Evolutionary conservation across 1,140 invertebrate species (phyloP).

Genomic region (Metopolophium dirhodum): DNA sequence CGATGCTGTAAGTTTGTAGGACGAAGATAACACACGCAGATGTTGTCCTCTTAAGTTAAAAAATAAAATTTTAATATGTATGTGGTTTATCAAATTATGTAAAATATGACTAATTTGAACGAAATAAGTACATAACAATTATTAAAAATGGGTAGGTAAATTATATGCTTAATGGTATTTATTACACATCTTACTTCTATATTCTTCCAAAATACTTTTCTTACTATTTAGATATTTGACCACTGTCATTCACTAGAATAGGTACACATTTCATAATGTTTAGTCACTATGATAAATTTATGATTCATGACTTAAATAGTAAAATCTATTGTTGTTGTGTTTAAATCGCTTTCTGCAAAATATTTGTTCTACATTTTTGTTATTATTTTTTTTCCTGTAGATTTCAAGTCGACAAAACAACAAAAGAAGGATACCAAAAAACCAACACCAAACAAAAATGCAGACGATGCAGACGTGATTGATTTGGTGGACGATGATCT

Average conservation of each 20-base stretch:
- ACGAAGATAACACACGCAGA: no score
- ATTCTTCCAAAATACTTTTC: background rate
- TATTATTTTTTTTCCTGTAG: constrained; percentile 25
- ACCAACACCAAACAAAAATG: constrained; percentile 39
- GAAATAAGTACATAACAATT: no score
- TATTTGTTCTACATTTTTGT: background rate
- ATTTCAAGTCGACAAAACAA: constrained; percentile 54
- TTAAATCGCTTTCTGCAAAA: background rate
- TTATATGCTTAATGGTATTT: no score
- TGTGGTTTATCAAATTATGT: no score
- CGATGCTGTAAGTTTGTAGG: no score
- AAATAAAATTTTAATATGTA: no score
- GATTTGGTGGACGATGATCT: constrained; percentile 21
- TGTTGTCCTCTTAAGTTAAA: no score
- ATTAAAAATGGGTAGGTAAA: no score
- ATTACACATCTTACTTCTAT: background rate
- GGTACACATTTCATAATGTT: no score
- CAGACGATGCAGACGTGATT: constrained; percentile 5
- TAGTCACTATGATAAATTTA: no score
- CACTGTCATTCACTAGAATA: background rate
- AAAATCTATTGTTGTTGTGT: background rate
- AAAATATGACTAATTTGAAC: no score
- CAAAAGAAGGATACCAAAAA: constrained; percentile 54
- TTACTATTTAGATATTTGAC: background rate
- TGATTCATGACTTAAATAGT: background rate